Conservation (phyloP, 2,888 invertebrate species). For the Drosophila infuscata region DNA sequence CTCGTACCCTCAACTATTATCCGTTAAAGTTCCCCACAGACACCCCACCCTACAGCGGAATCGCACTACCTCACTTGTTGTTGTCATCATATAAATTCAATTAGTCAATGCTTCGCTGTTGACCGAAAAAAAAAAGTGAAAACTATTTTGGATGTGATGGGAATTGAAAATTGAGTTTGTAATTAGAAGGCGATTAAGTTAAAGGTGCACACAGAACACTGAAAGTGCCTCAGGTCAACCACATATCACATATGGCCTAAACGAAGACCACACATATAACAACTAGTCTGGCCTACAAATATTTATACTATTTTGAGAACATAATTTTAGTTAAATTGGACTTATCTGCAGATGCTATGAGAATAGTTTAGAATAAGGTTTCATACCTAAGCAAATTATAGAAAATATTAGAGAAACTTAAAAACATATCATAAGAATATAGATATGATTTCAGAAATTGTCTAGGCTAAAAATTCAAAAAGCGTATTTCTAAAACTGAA, state of each 20-base stretch:
- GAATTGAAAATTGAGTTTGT: slow-evolving; percentile 52
- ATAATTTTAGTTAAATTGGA: not conserved
- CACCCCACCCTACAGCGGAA: not conserved
- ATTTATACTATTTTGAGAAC: not conserved
- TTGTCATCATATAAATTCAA: slow-evolving; percentile 31
- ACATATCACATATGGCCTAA: not conserved
- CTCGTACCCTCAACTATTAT: not conserved
- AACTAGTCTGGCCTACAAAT: not conserved
- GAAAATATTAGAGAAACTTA: not conserved
- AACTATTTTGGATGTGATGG: slow-evolving; percentile 37
- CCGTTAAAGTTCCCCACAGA: not conserved
- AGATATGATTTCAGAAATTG: not conserved
- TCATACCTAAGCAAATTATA: not conserved
- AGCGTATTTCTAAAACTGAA: not conserved
- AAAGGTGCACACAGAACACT: slow-evolving; percentile 5
- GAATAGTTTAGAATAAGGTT: no score
- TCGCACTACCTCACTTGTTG: slow-evolving; percentile 12
- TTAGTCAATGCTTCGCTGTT: not conserved
- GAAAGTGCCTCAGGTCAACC: not conserved
- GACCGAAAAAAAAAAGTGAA: slow-evolving; percentile 47
- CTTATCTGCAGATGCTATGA: not conserved
- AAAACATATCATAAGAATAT: not conserved
- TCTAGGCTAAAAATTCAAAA: not conserved
- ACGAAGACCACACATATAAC: not conserved
- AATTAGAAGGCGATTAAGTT: slow-evolving; percentile 26